phyloP scores from a whole-genome alignment of 2,113 vertebrate species.

The Steatornis caripensis region DNA sequence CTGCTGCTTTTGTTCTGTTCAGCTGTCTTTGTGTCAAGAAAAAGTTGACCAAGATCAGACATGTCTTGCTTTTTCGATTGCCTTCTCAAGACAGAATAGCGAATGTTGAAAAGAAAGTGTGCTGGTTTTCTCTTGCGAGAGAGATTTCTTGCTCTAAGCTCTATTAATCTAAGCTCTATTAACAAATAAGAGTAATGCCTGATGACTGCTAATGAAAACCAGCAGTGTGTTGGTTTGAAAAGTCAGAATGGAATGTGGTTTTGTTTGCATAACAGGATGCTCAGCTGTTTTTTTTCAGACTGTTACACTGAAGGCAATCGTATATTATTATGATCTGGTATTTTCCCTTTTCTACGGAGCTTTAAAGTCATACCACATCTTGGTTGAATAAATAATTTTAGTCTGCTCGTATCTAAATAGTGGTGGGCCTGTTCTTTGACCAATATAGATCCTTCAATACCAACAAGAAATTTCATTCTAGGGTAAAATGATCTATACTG shows the following conservation, averaged over 20 bases:
- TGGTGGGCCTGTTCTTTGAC: neutral
- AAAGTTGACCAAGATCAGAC: neutral
- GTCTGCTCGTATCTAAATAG: neutral
- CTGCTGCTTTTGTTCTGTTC: neutral
- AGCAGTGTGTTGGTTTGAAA: conserved; percentile 24
- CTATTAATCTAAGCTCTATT: neutral
- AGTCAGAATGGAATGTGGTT: conserved; percentile 20
- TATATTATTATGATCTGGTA: neutral
- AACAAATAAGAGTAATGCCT: neutral
- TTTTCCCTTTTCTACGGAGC: conserved; percentile 4
- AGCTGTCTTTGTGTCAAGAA: neutral
- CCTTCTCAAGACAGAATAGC: neutral
- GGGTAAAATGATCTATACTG: neutral
- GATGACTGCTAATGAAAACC: conserved; percentile 40
- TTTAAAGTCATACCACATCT: neutral
- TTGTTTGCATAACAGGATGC: conserved; percentile 20
- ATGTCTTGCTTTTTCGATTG: neutral
- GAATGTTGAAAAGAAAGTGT: neutral
- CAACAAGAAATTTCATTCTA: neutral
- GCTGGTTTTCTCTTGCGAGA: neutral
- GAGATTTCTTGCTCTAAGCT: neutral
- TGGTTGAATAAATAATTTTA: neutral
- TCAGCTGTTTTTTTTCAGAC: conserved; percentile 48
- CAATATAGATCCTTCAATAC: neutral
- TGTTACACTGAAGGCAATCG: neutral